phyloP scores from a whole-genome alignment of 2,888 invertebrate species.

The Megalurothrips usitatus region DNA sequence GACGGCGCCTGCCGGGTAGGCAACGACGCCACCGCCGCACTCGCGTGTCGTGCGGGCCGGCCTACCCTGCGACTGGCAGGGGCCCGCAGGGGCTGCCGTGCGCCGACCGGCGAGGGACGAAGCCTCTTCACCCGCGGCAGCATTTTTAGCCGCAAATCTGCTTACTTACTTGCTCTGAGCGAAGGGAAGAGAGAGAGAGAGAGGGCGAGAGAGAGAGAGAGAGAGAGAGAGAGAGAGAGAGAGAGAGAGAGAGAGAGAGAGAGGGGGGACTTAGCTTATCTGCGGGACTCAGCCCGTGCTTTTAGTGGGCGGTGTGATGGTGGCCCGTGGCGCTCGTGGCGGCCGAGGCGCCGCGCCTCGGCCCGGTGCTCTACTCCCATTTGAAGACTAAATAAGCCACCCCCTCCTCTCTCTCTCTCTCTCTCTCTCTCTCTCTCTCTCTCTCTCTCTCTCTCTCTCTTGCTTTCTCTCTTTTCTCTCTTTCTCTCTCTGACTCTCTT shows the following conservation, averaged over 20 bases:
- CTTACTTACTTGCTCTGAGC: not conserved
- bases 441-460: too few relatives aligned
- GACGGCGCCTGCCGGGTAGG: too few relatives aligned
- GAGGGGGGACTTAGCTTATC: slow-evolving; percentile 7
- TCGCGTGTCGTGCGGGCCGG: too few relatives aligned
- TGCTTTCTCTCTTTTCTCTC: too few relatives aligned
- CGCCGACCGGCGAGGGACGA: too few relatives aligned
- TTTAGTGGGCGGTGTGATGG: not conserved
- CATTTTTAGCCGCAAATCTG: slow-evolving; percentile 8
- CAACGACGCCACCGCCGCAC: too few relatives aligned
- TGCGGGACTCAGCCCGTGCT: not conserved
- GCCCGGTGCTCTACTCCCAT: not conserved
- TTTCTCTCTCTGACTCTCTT: too few relatives aligned
- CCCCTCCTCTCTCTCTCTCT: too few relatives aligned
- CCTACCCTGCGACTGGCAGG: too few relatives aligned
- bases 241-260: not conserved
- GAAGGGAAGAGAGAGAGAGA: not conserved
- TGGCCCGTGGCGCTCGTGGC: not conserved
- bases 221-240: not conserved
- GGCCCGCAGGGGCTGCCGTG: too few relatives aligned
- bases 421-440: too few relatives aligned
- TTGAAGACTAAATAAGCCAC: not conserved
- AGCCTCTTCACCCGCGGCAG: not conserved
- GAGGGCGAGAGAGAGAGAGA: not conserved
- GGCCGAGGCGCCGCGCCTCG: not conserved